These are phyloP conservation scores for Melanotaenia nigrans DNA, from an alignment of 2,797 vertebrate genomes.

Conservation along the genomic window DNA sequence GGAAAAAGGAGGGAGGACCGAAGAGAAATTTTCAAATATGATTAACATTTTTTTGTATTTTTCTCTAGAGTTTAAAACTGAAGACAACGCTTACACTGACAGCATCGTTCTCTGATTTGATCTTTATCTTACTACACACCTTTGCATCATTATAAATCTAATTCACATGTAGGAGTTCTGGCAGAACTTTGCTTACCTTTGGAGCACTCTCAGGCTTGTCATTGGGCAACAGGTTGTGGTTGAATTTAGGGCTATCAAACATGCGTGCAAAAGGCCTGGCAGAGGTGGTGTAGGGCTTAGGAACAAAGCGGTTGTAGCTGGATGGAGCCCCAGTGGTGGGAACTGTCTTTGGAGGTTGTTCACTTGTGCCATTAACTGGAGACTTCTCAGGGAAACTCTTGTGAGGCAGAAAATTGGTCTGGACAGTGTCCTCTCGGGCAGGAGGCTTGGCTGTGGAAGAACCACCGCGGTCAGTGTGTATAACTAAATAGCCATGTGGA, in stretches of 20 bases:
- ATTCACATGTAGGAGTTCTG: not conserved
- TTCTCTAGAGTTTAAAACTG: not conserved
- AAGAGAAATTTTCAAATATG: not conserved
- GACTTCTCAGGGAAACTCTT: constrained; percentile 93
- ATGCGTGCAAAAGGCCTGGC: constrained; percentile 93
- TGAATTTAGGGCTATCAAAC: constrained; percentile 98
- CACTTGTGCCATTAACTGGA: constrained; percentile 86
- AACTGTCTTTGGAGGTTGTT: constrained; percentile 82
- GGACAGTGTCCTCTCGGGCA: constrained; percentile 89
- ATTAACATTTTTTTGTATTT: not conserved
- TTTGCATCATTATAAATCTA: constrained; percentile 44
- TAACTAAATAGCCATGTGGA: not conserved
- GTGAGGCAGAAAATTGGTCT: constrained; percentile 89
- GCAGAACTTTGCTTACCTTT: constrained; percentile 56
- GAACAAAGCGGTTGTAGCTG: constrained; percentile 87
- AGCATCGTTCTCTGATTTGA: not conserved
- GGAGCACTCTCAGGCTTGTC: constrained; percentile 80
- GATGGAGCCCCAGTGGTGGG: constrained; percentile 74
- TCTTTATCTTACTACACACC: not conserved
- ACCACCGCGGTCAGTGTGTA: constrained; percentile 18
- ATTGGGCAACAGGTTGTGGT: constrained; percentile 94
- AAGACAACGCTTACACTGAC: not conserved
- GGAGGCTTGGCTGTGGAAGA: constrained; percentile 83
- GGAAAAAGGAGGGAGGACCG: not conserved
- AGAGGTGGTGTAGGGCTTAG: constrained; percentile 90